Conservation (phyloP, 2,113 vertebrate genomes). For the Arenaria interpres region DNA sequence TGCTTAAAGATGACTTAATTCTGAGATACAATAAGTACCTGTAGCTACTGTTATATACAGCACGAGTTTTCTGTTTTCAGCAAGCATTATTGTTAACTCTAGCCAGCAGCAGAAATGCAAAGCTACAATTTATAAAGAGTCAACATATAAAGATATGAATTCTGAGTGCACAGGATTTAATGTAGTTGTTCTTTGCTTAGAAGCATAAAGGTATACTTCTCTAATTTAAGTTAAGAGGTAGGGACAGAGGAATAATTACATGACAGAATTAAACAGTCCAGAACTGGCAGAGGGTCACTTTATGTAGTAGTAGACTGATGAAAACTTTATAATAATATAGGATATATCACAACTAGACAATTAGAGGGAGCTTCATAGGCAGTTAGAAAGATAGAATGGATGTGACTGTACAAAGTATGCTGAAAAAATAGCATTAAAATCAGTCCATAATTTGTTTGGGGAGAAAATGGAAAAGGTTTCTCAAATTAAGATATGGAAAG, state of each 20-base stretch:
- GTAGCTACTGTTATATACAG: neutral
- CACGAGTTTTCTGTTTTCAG: neutral
- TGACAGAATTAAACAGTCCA: neutral
- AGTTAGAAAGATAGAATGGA: neutral
- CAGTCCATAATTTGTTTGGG: neutral
- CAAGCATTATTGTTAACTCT: neutral
- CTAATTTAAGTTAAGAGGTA: neutral
- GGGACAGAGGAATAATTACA: neutral
- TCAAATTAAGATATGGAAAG: neutral
- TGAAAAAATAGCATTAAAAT: neutral
- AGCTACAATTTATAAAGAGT: neutral
- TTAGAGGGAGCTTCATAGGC: neutral
- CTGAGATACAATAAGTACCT: neutral
- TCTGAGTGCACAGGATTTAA: neutral
- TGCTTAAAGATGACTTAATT: neutral
- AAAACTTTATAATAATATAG: neutral
- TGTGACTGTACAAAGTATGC: neutral
- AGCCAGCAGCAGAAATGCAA: neutral
- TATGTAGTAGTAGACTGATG: neutral
- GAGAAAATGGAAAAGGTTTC: neutral
- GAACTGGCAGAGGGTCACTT: neutral
- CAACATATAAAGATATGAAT: neutral
- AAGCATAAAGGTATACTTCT: neutral
- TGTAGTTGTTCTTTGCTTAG: neutral
- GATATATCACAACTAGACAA: neutral